Percentiles rank a stretch among this genome's conserved stretches.
These are phyloP conservation scores for Falco punctatus DNA, from an alignment of 2,113 vertebrate genomes.

Conservation along the genomic window DNA sequence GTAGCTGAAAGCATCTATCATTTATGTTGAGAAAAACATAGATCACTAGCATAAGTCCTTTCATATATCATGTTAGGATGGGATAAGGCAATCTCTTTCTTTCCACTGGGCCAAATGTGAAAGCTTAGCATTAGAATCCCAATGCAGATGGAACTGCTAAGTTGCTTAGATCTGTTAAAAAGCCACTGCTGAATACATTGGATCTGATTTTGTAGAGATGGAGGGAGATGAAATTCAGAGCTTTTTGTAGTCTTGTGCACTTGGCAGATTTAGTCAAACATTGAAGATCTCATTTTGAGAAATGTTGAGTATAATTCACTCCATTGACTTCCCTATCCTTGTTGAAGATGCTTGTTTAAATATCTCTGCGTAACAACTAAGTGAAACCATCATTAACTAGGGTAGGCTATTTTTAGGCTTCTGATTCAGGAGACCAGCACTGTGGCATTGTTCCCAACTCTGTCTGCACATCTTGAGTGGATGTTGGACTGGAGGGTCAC, in stretches of 20 bases:
- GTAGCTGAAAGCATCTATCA: background rate
- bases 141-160: background rate
- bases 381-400: background rate
- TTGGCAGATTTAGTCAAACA: background rate
- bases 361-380: background rate
- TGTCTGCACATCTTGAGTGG: background rate
- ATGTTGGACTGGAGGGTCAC: background rate
- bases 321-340: background rate
- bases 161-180: background rate
- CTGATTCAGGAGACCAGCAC: background rate
- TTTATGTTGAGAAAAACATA: background rate
- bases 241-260: background rate
- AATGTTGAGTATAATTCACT: background rate
- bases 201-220: background rate
- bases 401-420: background rate
- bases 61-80: background rate
- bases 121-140: background rate
- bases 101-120: background rate
- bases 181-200: rapidly evolving
- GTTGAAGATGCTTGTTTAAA: background rate
- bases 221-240: background rate
- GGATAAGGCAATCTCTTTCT: background rate
- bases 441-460: background rate
- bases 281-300: background rate
- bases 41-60: background rate